A percentile compares a stretch with the other conserved stretches of the same genome.
These are phyloP conservation scores for Hypercompe scribonia DNA, from an alignment of 2,888 invertebrate species.

Conservation along the genomic window DNA sequence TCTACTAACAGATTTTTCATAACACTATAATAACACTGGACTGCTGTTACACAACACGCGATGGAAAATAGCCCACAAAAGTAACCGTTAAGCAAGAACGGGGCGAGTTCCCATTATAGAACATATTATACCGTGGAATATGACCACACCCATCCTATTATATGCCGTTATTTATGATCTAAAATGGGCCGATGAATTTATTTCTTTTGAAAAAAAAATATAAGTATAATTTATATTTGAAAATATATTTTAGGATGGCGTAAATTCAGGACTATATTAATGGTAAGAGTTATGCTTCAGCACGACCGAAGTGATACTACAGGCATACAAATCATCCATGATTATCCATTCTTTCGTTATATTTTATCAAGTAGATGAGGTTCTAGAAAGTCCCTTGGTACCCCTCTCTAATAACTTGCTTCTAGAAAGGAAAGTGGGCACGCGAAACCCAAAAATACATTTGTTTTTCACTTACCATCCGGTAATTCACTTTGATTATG, in stretches of 20 bases:
- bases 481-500: too few relatives aligned
- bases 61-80: slow-evolving; percentile 38
- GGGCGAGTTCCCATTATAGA: slow-evolving; percentile 38
- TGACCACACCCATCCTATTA: slow-evolving; percentile 49
- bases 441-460: too few relatives aligned
- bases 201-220: neutral
- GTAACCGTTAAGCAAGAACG: slow-evolving; percentile 28
- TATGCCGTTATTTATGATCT: slow-evolving; percentile 45
- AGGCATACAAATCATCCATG: too few relatives aligned
- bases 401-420: too few relatives aligned
- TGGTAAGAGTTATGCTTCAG: neutral
- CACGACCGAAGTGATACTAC: too few relatives aligned
- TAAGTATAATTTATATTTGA: neutral
- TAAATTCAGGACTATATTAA: neutral
- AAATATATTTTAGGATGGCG: neutral
- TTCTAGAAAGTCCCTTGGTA: too few relatives aligned
- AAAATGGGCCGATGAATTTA: neutral
- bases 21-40: neutral
- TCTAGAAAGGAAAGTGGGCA: too few relatives aligned
- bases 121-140: slow-evolving; percentile 36
- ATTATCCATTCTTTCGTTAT: too few relatives aligned
- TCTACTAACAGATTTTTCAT: neutral
- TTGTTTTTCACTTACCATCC: too few relatives aligned
- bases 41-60: slow-evolving; percentile 20
- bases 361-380: too few relatives aligned